Evolutionary conservation across 2,888 invertebrate species (phyloP).

Genomic region (Andrena bucephala): DNA sequence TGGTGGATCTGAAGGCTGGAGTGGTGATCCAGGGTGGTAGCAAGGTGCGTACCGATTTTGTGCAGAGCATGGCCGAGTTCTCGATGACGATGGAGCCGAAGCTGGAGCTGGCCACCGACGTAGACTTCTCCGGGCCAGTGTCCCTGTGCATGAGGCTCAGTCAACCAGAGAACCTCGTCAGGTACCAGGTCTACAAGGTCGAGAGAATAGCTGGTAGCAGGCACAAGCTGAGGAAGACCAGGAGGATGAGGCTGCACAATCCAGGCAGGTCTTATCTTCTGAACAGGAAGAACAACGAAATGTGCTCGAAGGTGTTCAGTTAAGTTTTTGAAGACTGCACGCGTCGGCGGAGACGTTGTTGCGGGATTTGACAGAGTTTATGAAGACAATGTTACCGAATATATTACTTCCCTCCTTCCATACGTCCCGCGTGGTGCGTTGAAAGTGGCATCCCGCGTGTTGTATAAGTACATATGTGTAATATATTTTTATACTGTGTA

Average conservation of each 20-base stretch:
- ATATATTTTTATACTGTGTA: conserved; percentile 32
- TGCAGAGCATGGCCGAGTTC: conserved; percentile 89
- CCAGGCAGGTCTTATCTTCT: conserved; percentile 91
- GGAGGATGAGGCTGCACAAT: conserved; percentile 86
- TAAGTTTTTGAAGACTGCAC: conserved; percentile 58
- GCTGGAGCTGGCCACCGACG: conserved; percentile 90
- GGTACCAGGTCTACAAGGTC: conserved; percentile 88
- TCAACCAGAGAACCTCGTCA: conserved; percentile 88
- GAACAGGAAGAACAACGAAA: conserved; percentile 92
- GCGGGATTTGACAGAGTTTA: conserved; percentile 3
- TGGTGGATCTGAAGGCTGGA: conserved; percentile 91
- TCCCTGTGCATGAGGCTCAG: conserved; percentile 91
- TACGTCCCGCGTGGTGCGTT: not conserved
- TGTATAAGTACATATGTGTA: not conserved
- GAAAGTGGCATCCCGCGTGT: conserved; percentile 6
- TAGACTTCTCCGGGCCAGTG: conserved; percentile 91
- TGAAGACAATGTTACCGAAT: conserved; percentile 31
- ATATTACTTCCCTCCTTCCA: not conserved
- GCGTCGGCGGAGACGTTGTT: conserved; percentile 3
- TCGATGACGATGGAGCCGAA: conserved; percentile 89
- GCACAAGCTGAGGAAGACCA: conserved; percentile 87
- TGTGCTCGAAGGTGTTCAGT: conserved; percentile 87
- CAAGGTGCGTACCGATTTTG: conserved; percentile 88
- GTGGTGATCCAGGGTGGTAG: conserved; percentile 88
- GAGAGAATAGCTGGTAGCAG: conserved; percentile 89